Percentiles rank a stretch among this genome's conserved stretches.
phyloP scores from a whole-genome alignment of 2,797 vertebrate genomes.

The Cyclura pinguis region DNA sequence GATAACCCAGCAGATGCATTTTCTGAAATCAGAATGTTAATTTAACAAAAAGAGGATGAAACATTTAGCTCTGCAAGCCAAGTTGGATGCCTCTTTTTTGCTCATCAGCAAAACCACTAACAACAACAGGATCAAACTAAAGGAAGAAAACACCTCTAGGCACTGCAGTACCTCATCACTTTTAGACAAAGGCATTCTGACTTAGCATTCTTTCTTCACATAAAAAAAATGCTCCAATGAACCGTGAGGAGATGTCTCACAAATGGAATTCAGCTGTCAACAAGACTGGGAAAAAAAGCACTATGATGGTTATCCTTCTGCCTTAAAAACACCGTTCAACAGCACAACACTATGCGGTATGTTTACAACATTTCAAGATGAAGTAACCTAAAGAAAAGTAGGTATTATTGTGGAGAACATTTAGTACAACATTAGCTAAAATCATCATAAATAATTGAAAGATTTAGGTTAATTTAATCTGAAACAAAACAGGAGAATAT shows the following conservation, averaged over 20 bases:
- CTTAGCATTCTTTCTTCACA: background rate
- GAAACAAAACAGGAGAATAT: background rate
- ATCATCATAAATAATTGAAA: background rate
- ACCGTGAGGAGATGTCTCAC: background rate
- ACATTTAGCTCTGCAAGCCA: background rate
- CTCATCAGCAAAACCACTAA: background rate
- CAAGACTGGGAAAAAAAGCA: background rate
- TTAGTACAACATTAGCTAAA: background rate
- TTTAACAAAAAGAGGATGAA: slow-evolving; percentile 16
- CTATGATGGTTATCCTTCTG: background rate
- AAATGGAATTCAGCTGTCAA: slow-evolving; percentile 6
- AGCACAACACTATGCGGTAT: background rate
- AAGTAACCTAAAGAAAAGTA: background rate
- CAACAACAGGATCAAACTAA: background rate
- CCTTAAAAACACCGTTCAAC: background rate
- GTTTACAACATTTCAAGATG: background rate
- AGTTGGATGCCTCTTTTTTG: background rate
- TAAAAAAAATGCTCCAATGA: background rate
- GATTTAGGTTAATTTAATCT: background rate
- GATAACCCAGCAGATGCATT: background rate
- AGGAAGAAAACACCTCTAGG: slow-evolving; percentile 2
- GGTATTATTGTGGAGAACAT: background rate
- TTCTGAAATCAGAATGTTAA: background rate
- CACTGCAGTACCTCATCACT: background rate
- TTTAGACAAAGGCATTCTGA: slow-evolving; percentile 13